Base-by-base conservation (phyloP, 23 tunicate species). In the Clavelina lepadiformis region DNA sequence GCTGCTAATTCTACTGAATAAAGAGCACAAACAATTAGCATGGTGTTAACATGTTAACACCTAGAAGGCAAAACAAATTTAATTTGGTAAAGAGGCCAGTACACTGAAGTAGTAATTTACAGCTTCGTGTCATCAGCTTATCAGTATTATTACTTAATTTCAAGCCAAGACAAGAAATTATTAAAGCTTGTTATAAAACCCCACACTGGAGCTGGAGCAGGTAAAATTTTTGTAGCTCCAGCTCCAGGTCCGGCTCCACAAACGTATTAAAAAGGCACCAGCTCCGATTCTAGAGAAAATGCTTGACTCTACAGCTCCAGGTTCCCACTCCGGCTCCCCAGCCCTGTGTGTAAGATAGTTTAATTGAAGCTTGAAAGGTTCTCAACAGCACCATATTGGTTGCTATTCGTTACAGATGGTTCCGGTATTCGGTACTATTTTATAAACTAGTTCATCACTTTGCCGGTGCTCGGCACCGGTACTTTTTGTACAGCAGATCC, bases 141-240 rank as follows among this genome's bases (percentile, higher is more conserved):
- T 41, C 49, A 41, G 49, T 41, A 41, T 41, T 41, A 15, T 15
- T 41, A 41, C 49, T 41, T 41, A 15, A n/a, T n/a, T n/a, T n/a
- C n/a, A 41, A 41, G 49, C 49, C 49, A 41, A 41, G 15, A 15
- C 49, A 41, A 41, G 15, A 41, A 41, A 15, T 41, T 41, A 41
- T 41, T 41, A 15, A 15, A 11, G 11, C 15, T 11, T 15, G 13
- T 11, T 41, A 41, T 11, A 15, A 11, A 8, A 8, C 49, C 49
- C 49, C 11, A 41, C 49, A 41, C 49, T 41, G 49, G 49, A 8
- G 49, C 49, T 41, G 15, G 49, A 41, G 49, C 49, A 41, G 49
- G n/a, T n/a, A n/a, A n/a, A n/a, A n/a, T n/a, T n/a, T n/a, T n/a
- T n/a, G n/a, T n/a, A n/a, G n/a, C n/a, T n/a, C n/a, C n/a, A n/a